phyloP scores from a whole-genome alignment of 2,888 invertebrate genomes.

The Coremacera marginata region DNA sequence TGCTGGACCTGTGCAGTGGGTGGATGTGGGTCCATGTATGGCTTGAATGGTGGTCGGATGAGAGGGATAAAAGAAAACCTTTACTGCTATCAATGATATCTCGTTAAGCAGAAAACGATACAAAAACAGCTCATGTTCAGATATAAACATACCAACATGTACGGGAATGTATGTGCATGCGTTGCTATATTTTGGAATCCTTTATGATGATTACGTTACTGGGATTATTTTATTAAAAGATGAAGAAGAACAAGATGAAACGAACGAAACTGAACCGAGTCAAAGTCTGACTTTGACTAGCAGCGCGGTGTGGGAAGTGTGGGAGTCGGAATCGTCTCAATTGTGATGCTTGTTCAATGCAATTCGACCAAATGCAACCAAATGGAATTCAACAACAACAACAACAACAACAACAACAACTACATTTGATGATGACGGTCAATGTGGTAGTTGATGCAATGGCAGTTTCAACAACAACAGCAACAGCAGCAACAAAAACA shows the following conservation, averaged over 20 bases:
- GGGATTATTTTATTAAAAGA: slow-evolving; percentile 67
- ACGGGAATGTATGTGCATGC: slow-evolving; percentile 42
- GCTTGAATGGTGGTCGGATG: slow-evolving; percentile 36
- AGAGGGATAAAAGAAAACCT: slow-evolving; percentile 37
- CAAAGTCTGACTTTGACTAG: neutral
- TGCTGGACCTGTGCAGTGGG: neutral
- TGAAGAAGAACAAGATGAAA: slow-evolving; percentile 11
- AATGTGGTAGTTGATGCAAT: slow-evolving; percentile 1
- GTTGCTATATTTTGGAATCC: slow-evolving; percentile 56
- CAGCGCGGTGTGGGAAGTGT: neutral
- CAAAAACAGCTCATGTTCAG: slow-evolving; percentile 53
- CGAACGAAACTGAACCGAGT: neutral
- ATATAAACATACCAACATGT: slow-evolving; percentile 38
- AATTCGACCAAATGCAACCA: neutral
- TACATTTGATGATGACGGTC: slow-evolving; percentile 10
- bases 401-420: slow-evolving; percentile 11
- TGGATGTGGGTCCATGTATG: neutral
- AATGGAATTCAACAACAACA: neutral
- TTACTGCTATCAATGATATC: slow-evolving; percentile 56
- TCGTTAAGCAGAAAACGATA: slow-evolving; percentile 57
- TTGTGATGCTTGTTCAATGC: slow-evolving; percentile 23
- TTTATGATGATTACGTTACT: slow-evolving; percentile 67
- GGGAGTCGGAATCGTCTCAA: neutral
- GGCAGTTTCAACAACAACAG: neutral
- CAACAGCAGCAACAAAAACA: neutral